Evolutionary conservation across 2,113 vertebrate genomes (phyloP).

Genomic region (Malurus melanocephalus): DNA sequence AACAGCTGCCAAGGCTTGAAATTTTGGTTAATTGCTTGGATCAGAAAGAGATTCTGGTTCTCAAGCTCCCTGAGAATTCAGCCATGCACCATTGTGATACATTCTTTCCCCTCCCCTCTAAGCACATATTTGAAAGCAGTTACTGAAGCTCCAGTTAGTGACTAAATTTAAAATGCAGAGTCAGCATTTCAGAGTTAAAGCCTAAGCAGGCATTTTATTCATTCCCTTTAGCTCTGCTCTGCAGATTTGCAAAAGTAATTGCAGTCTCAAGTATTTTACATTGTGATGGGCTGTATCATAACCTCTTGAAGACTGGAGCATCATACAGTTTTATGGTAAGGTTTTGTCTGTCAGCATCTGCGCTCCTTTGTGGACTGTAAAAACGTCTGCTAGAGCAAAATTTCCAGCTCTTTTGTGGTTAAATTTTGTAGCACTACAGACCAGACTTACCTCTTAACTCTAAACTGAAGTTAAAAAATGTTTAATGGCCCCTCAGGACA

Average conservation of each 20-base stretch:
- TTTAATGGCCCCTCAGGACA: background rate
- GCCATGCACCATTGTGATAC: background rate
- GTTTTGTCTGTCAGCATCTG: background rate
- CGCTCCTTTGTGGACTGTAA: background rate
- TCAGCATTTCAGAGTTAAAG: conserved; percentile 8
- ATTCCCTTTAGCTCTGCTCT: background rate
- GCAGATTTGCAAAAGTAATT: background rate
- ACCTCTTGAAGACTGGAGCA: background rate
- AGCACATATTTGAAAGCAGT: background rate
- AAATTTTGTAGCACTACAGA: conserved; percentile 1
- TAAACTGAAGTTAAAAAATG: background rate
- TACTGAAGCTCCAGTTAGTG: background rate
- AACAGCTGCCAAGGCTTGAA: conserved; percentile 24
- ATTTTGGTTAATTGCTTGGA: conserved; percentile 7
- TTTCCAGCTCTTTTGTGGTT: conserved; percentile 33
- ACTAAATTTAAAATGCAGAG: background rate
- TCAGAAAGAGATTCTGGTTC: background rate
- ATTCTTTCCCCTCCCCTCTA: background rate
- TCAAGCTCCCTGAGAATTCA: background rate
- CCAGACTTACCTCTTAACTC: conserved; percentile 10
- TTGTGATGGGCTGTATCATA: background rate
- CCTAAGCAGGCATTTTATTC: background rate
- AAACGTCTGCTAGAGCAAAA: background rate
- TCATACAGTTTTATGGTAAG: background rate
- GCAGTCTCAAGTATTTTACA: background rate